phyloP scores from a whole-genome alignment of 2,888 invertebrate species.

The Limnephilus marmoratus region DNA sequence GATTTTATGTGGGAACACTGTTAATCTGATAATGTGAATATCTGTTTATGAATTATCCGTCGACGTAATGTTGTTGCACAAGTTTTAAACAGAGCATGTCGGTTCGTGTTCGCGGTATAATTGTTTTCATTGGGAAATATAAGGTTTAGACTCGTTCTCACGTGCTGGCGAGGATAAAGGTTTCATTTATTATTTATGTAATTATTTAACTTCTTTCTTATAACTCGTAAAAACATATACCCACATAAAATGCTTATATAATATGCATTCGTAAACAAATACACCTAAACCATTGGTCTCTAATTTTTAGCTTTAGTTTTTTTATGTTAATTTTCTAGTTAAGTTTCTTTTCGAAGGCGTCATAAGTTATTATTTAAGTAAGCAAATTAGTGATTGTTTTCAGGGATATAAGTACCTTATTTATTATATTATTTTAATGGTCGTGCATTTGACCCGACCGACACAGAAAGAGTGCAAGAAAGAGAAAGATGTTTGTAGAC shows the following conservation, averaged over 20 bases:
- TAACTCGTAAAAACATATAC: background rate
- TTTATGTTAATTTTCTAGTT: too few species aligned
- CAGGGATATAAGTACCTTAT: too few species aligned
- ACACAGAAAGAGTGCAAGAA: too few species aligned
- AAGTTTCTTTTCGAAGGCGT: too few species aligned
- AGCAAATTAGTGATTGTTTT: too few species aligned
- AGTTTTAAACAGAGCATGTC: constrained; percentile 55
- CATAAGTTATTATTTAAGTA: too few species aligned
- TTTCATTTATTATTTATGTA: background rate
- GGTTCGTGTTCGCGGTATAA: constrained; percentile 45
- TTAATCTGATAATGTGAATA: constrained; percentile 31
- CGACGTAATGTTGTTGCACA: constrained; percentile 46
- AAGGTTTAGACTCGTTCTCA: background rate
- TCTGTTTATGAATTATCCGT: constrained; percentile 19
- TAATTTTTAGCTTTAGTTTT: background rate
- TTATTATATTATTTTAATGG: too few species aligned
- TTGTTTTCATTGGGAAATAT: constrained; percentile 36
- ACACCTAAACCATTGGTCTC: background rate
- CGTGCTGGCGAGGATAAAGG: background rate
- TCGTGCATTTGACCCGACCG: too few species aligned
- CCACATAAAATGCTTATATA: background rate
- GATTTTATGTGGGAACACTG: constrained; percentile 38
- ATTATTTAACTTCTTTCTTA: background rate
- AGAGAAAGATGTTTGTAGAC: too few species aligned
- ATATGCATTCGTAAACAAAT: background rate